Evolutionary conservation across 2,113 vertebrate genomes (phyloP).

Genomic region (Machaerirhynchus nigripectus): DNA sequence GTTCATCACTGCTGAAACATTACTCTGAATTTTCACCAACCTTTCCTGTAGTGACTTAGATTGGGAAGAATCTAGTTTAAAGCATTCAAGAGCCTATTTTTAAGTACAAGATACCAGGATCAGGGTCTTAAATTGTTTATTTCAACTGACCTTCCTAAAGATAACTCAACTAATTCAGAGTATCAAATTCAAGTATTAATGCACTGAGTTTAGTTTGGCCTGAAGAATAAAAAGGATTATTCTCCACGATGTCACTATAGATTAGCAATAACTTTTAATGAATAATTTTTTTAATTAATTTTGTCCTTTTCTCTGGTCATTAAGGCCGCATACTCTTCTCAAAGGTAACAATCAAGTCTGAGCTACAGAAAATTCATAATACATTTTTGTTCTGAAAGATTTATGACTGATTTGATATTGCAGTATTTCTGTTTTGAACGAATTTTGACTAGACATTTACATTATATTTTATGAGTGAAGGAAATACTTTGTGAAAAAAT

Average conservation of each 20-base stretch:
- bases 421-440: background rate
- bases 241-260: background rate
- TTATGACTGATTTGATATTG: background rate
- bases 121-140: background rate
- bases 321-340: background rate
- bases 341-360: background rate
- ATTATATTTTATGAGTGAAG: background rate
- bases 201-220: background rate
- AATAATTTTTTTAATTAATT: conserved; percentile 1
- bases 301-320: background rate
- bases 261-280: background rate
- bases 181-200: conserved; percentile 25
- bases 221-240: conserved; percentile 8
- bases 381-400: background rate
- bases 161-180: background rate
- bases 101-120: background rate
- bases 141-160: background rate
- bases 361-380: background rate
- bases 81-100: background rate
- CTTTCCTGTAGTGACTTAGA: background rate
- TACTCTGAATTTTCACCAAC: background rate
- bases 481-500: background rate
- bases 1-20: background rate
- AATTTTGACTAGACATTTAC: background rate
- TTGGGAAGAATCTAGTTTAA: background rate